Base-by-base conservation (phyloP, 2,888 invertebrate genomes). In the Pseudanteris insignis region DNA sequence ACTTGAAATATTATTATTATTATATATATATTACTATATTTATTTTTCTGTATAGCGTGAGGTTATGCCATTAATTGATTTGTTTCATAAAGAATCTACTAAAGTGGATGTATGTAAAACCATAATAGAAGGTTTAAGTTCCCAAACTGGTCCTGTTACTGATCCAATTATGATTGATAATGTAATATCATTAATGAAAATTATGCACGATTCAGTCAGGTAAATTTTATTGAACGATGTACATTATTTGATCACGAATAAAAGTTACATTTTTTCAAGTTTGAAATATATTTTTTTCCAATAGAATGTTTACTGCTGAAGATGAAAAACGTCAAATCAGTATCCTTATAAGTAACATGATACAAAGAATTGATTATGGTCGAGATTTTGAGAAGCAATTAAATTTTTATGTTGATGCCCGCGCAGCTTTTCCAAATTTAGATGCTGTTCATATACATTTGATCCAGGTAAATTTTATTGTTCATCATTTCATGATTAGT, bases 121-220 rank as follows among this genome's bases (percentile, higher is more conserved):
- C 33, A 87, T 96, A 8, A 83, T 96, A 67, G 84, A 86, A n/a
- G 84, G 85, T 64, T 86, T 83, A 70, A 84, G 82, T 77, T 65
- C 64, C 73, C 79, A 81, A 70, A 73, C 65, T 43, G 84, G 83
- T 14, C 87, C 90, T 14, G 76, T 80, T 37, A 88, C 87, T 47
- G 95, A 96, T 81, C 91, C 92, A 15, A 90, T 96, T 25, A 88
- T 95, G 40, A 92, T 91, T 47, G 91, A 92, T 75, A 89, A 92
- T 46, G 82, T 96, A 36, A 91, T 94, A 88, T 91, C 91, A 74
- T 85, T 97, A 8, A 92, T 93, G 70, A 89, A 90, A 72, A 89
- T 91, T 65, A 85, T 98, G 70, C 96, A 98, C 77, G 96, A 98
- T 80, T 93, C 92, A 2, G 92, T 97, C 36, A 94, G 92, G 93